phyloP scores from a whole-genome alignment of 1,140 invertebrate species.

The Eulimnadia texana region DNA sequence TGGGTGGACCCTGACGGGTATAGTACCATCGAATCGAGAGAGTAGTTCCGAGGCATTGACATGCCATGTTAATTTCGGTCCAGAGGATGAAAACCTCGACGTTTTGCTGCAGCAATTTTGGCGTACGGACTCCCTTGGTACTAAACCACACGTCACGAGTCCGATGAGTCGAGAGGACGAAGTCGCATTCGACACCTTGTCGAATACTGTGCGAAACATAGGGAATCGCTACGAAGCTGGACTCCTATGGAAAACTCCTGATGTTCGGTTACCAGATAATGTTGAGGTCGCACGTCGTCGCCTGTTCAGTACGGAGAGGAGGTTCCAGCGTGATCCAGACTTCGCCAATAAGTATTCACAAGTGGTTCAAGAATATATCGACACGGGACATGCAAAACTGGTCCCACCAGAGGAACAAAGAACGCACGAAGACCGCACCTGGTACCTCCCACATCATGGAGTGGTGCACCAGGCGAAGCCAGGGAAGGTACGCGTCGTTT shows the following conservation, averaged over 20 bases:
- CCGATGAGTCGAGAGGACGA: not conserved
- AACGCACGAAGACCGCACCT: not conserved
- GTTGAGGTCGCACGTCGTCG: not conserved
- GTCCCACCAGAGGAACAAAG: not conserved
- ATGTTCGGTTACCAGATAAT: slow-evolving; percentile 2
- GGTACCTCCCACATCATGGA: slow-evolving; percentile 19
- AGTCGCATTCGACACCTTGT: not conserved
- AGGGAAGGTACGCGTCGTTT: slow-evolving; percentile 18
- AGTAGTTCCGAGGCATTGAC: not conserved
- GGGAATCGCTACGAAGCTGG: slow-evolving; percentile 4
- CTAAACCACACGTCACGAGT: not conserved
- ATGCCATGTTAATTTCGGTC: not conserved
- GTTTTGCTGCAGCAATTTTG: not conserved
- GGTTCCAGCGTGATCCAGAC: not conserved
- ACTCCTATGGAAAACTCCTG: slow-evolving; percentile 5
- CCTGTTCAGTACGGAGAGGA: not conserved
- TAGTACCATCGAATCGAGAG: not conserved
- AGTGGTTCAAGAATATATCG: not conserved
- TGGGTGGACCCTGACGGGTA: slow-evolving; percentile 4
- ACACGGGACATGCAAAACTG: slow-evolving; percentile 6
- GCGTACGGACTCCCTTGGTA: not conserved
- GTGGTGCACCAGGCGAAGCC: slow-evolving; percentile 14
- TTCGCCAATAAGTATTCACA: not conserved
- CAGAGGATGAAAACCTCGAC: not conserved
- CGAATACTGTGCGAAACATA: not conserved